These are phyloP conservation scores for Xenopus borealis DNA, from an alignment of 2,113 vertebrate genomes.

Conservation along the genomic window DNA sequence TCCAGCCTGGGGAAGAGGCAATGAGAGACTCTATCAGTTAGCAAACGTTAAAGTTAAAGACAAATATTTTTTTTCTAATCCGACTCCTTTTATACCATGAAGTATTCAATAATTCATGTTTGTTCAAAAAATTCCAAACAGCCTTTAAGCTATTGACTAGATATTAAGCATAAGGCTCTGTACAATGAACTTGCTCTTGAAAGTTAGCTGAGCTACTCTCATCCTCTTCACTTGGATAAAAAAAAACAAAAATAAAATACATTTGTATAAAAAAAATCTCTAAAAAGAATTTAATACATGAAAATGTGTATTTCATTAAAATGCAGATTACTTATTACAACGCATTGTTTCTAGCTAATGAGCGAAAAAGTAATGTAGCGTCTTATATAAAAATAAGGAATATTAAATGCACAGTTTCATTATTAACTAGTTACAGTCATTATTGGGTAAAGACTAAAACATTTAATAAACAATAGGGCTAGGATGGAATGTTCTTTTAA, in stretches of 20 bases:
- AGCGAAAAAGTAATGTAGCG: background rate
- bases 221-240: constrained; percentile 20
- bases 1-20: constrained; percentile 52
- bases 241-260: constrained; percentile 5
- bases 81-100: constrained; percentile 55
- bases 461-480: too few species aligned
- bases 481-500: too few species aligned
- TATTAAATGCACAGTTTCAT: constrained; percentile 12
- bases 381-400: constrained; percentile 15
- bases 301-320: constrained; percentile 29
- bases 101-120: constrained; percentile 66
- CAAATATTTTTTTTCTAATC: constrained; percentile 54
- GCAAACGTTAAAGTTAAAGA: constrained; percentile 56
- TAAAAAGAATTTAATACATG: background rate
- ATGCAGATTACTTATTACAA: constrained; percentile 17
- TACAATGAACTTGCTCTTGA: constrained; percentile 46
- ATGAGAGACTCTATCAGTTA: constrained; percentile 61
- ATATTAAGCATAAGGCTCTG: constrained; percentile 55
- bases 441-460: too few species aligned
- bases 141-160: constrained; percentile 58
- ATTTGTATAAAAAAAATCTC: constrained; percentile 11
- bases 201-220: constrained; percentile 16
- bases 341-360: constrained; percentile 24
- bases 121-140: constrained; percentile 57
- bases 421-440: background rate